A percentile compares a stretch with the other conserved stretches of the same genome.
These are phyloP conservation scores for Nowickia ferox DNA, from an alignment of 2,888 invertebrate species.

Conservation along the genomic window DNA sequence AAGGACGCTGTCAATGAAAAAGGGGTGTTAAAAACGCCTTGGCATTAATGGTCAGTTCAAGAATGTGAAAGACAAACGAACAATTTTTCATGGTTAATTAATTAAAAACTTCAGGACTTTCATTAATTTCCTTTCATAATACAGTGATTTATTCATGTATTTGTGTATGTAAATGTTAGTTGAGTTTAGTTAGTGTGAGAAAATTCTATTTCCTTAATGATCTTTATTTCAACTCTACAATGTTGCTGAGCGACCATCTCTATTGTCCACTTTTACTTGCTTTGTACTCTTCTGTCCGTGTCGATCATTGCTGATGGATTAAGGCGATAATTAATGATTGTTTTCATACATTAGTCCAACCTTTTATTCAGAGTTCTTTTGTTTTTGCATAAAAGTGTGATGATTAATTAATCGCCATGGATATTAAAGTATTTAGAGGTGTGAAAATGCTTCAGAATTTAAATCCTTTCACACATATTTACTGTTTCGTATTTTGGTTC, in stretches of 20 bases:
- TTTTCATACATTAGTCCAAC: constrained; percentile 57
- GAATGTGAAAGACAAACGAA: constrained; percentile 66
- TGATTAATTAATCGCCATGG: constrained; percentile 68
- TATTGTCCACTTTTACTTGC: constrained; percentile 71
- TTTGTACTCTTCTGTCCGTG: constrained; percentile 69
- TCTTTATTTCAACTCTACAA: constrained; percentile 30
- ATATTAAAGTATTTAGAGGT: constrained; percentile 56
- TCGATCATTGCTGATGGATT: constrained; percentile 77
- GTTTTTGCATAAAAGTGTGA: constrained; percentile 16
- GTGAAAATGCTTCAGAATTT: constrained; percentile 62
- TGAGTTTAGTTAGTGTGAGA: constrained; percentile 77
- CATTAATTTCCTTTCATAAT: constrained; percentile 5
- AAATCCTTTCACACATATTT: constrained; percentile 64
- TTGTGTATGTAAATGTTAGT: constrained; percentile 17
- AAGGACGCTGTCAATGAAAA: constrained; percentile 37
- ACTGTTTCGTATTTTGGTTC: not conserved
- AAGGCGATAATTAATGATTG: constrained; percentile 79
- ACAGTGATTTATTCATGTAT: not conserved
- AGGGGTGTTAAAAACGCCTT: constrained; percentile 71
- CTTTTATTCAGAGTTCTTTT: constrained; percentile 32
- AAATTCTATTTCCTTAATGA: constrained; percentile 76
- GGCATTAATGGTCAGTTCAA: constrained; percentile 79
- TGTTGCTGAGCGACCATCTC: constrained; percentile 51
- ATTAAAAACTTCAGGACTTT: constrained; percentile 71
- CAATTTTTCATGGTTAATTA: constrained; percentile 81